Evolutionary conservation across 64 coral and sea anemone genomes (phyloP).

Genomic region (Stichodactyla mertensii): DNA sequence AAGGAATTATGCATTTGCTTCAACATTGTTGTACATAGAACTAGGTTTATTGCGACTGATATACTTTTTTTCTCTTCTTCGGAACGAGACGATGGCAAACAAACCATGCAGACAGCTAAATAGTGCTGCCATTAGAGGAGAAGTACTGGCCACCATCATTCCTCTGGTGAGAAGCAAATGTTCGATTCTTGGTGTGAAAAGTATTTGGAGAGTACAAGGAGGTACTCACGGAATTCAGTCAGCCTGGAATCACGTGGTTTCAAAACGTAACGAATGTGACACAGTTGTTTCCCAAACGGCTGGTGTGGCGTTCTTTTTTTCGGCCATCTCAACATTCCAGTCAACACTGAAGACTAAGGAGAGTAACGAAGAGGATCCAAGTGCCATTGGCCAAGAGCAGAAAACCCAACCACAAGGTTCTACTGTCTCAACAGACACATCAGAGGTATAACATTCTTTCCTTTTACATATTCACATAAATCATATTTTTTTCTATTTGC

Average conservation of each 20-base stretch:
- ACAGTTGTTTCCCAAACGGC: neutral
- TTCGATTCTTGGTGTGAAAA: neutral
- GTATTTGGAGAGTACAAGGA: slow-evolving; percentile 1
- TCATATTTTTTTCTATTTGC: no score
- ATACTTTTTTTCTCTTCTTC: no score
- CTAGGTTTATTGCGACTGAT: no score
- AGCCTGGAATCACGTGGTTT: neutral
- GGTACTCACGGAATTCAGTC: neutral
- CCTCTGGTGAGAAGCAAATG: neutral
- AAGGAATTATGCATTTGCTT: no score
- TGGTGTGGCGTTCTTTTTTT: slow-evolving; percentile 24
- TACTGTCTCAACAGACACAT: no score
- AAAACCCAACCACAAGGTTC: neutral
- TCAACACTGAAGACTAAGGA: neutral
- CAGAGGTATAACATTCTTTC: no score
- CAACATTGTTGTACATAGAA: no score
- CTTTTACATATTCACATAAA: no score
- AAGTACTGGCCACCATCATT: neutral
- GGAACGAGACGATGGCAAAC: neutral
- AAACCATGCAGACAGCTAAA: neutral
- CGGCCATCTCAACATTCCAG: neutral
- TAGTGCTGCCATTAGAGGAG: neutral
- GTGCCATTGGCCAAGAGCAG: neutral
- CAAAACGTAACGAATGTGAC: slow-evolving; percentile 20
- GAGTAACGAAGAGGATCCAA: no score